Percentiles rank a stretch among this genome's conserved stretches.
Conservation (phyloP, 2,797 vertebrate genomes). For the Hydrolagus colliei region DNA sequence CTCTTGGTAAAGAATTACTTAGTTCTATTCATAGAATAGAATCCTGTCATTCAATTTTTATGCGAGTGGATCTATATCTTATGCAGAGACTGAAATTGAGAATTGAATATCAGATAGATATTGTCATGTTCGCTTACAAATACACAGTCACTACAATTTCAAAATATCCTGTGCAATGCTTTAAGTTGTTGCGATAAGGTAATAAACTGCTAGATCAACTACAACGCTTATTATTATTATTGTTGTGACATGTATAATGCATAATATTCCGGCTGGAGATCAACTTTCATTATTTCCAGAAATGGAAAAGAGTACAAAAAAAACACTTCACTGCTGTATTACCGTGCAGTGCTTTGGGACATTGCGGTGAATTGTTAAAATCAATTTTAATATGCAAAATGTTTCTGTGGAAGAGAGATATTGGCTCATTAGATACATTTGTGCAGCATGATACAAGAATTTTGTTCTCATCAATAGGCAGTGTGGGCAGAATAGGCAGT, state of each 20-base stretch:
- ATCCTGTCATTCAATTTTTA: neutral
- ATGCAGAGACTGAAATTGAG: neutral
- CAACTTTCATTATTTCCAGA: neutral
- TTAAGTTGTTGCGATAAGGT: too few species aligned
- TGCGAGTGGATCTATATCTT: neutral
- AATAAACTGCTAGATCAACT: too few species aligned
- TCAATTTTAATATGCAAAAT: neutral
- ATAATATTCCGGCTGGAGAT: neutral
- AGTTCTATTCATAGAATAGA: neutral
- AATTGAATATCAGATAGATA: neutral
- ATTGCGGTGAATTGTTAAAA: neutral
- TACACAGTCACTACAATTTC: too few species aligned
- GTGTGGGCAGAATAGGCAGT: neutral
- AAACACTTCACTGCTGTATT: neutral
- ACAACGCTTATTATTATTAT: too few species aligned
- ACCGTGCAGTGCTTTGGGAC: neutral
- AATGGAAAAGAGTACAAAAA: neutral
- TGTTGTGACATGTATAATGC: too few species aligned
- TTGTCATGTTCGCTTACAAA: too few species aligned
- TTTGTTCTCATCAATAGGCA: neutral
- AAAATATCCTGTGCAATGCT: too few species aligned
- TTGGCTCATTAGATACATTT: neutral
- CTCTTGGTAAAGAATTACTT: neutral
- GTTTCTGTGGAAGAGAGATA: constrained; percentile 1
- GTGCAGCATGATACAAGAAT: neutral